phyloP scores from a whole-genome alignment of 2,888 invertebrate species.

The Pterostichus niger region DNA sequence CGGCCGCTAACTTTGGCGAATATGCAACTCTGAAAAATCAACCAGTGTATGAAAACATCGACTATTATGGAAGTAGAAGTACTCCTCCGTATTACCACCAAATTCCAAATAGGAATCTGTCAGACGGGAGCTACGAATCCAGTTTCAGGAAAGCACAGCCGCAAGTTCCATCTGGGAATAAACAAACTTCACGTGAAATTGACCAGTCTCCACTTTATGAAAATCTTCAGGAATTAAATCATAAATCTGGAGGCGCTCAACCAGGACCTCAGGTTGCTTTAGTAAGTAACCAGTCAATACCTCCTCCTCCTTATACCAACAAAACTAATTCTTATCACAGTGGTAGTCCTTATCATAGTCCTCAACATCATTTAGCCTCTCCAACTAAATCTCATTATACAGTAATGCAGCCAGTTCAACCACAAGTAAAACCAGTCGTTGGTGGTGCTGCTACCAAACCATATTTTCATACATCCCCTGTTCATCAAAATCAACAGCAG shows the following conservation, averaged over 20 bases:
- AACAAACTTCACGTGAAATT: constrained; percentile 78
- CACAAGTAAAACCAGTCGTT: not conserved
- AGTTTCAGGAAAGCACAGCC: constrained; percentile 88
- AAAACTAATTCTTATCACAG: constrained; percentile 56
- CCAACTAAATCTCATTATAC: constrained; percentile 54
- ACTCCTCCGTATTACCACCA: constrained; percentile 83
- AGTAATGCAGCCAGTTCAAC: constrained; percentile 67
- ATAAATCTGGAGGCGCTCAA: constrained; percentile 73
- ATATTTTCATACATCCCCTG: constrained; percentile 60
- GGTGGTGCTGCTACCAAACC: constrained; percentile 19
- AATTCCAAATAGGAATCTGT: constrained; percentile 77
- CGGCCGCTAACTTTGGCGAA: constrained; percentile 69
- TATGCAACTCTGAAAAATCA: constrained; percentile 70
- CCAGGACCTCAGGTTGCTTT: constrained; percentile 76
- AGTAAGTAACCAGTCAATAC: constrained; percentile 69
- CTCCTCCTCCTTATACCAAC: constrained; percentile 65
- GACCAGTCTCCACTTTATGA: constrained; percentile 80
- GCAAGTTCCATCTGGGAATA: constrained; percentile 84
- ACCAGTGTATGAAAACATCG: constrained; percentile 91
- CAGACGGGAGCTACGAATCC: constrained; percentile 75
- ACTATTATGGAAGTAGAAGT: constrained; percentile 84
- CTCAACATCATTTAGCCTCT: constrained; percentile 65
- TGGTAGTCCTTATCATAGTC: constrained; percentile 72
- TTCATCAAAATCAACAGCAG: constrained; percentile 39
- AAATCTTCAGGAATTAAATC: constrained; percentile 74